Conservation (phyloP, 2,888 invertebrate species). For the Hydropsyche betteni region DNA sequence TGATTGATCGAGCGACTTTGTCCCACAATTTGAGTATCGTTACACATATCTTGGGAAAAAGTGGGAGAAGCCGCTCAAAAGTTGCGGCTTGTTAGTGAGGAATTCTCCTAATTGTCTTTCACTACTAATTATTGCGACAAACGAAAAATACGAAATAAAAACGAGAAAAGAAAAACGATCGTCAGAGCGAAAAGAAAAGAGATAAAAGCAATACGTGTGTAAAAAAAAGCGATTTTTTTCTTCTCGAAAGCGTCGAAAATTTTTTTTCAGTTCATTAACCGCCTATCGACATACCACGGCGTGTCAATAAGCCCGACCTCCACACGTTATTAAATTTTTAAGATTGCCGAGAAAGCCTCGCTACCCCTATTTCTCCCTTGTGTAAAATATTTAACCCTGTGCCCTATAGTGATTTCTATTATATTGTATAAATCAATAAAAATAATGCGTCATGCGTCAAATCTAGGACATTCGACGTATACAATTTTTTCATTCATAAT, state of each 20-base stretch:
- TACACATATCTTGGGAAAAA: too few relatives aligned
- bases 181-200: not conserved
- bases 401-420: too few relatives aligned
- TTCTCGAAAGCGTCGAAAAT: too few relatives aligned
- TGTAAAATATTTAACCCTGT: too few relatives aligned
- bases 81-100: slow-evolving; percentile 45
- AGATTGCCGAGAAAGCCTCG: not conserved
- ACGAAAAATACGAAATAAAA: slow-evolving; percentile 34
- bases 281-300: not conserved
- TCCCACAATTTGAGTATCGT: too few relatives aligned
- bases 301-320: slow-evolving; percentile 11
- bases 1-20: not conserved
- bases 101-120: slow-evolving; percentile 48
- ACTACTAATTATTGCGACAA: slow-evolving; percentile 46
- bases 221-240: too few relatives aligned
- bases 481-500: too few relatives aligned
- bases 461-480: too few relatives aligned
- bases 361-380: too few relatives aligned
- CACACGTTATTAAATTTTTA: slow-evolving; percentile 29
- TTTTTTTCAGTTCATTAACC: slow-evolving; percentile 11
- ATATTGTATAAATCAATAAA: too few relatives aligned
- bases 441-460: too few relatives aligned
- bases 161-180: too few relatives aligned
- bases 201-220: not conserved
- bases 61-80: not conserved